These are phyloP conservation scores for Corvus cornix DNA, from an alignment of 2,113 vertebrate species.

Conservation along the genomic window DNA sequence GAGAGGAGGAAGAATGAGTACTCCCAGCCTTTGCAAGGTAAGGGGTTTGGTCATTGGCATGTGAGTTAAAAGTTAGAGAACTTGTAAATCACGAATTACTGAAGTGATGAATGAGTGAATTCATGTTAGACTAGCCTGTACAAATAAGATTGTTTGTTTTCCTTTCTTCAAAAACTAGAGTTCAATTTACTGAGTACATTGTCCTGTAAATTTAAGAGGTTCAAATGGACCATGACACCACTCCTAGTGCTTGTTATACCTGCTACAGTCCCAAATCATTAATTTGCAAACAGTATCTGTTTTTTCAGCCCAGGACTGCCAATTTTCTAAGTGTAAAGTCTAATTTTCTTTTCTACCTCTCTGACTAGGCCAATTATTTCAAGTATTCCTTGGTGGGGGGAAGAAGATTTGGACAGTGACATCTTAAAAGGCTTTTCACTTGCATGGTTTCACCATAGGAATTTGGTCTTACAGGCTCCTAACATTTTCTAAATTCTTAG, in stretches of 20 bases:
- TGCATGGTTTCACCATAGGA: background rate
- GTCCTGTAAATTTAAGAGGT: background rate
- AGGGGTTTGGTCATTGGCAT: accelerated
- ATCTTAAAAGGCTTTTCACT: background rate
- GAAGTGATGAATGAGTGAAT: background rate
- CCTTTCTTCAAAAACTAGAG: background rate
- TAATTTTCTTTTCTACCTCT: background rate
- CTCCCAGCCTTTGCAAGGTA: background rate
- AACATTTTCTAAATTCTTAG: background rate
- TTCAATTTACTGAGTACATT: background rate
- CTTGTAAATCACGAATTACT: background rate
- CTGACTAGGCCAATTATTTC: background rate
- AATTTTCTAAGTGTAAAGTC: background rate
- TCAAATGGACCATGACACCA: background rate
- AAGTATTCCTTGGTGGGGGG: background rate
- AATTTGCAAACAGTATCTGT: background rate
- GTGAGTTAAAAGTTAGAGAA: background rate
- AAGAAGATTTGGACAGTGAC: background rate
- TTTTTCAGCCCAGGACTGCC: background rate
- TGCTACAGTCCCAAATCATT: background rate
- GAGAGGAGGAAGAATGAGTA: background rate
- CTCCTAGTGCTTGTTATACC: background rate
- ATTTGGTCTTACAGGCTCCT: background rate
- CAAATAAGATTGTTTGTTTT: background rate
- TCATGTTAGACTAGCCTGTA: background rate